Evolutionary conservation across 2,888 invertebrate genomes (phyloP).

Genomic region (Lasioglossum villosulum): DNA sequence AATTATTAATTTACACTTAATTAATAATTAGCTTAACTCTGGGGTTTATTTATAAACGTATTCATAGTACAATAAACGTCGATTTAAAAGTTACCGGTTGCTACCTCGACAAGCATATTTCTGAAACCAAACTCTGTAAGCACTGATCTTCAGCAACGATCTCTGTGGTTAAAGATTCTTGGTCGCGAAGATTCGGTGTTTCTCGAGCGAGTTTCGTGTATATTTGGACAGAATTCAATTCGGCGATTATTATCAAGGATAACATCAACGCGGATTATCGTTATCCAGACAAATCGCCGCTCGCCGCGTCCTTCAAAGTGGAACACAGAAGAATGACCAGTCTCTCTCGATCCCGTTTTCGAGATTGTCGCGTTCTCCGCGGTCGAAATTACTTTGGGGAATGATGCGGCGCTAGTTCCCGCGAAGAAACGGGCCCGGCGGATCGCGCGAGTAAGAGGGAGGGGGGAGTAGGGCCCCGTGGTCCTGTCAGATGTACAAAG

Average conservation of each 20-base stretch:
- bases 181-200: background rate
- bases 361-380: background rate
- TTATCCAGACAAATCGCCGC: background rate
- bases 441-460: background rate
- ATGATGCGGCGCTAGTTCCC: background rate
- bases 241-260: background rate
- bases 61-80: too few species aligned
- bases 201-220: background rate
- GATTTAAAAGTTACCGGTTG: too few species aligned
- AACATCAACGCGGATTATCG: background rate
- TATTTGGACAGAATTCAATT: background rate
- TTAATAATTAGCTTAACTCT: too few species aligned
- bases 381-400: background rate
- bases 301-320: background rate
- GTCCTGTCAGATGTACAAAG: slow-evolving; percentile 5
- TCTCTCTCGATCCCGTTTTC: background rate
- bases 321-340: background rate
- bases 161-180: background rate
- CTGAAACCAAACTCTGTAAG: background rate
- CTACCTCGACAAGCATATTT: background rate
- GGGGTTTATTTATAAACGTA: too few species aligned
- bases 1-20: too few species aligned
- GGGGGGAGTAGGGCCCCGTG: background rate
- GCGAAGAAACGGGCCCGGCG: background rate
- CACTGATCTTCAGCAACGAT: background rate